Evolutionary conservation across 2,113 vertebrate genomes (phyloP).

Genomic region (Sinocyclocheilus maitianheensis): DNA sequence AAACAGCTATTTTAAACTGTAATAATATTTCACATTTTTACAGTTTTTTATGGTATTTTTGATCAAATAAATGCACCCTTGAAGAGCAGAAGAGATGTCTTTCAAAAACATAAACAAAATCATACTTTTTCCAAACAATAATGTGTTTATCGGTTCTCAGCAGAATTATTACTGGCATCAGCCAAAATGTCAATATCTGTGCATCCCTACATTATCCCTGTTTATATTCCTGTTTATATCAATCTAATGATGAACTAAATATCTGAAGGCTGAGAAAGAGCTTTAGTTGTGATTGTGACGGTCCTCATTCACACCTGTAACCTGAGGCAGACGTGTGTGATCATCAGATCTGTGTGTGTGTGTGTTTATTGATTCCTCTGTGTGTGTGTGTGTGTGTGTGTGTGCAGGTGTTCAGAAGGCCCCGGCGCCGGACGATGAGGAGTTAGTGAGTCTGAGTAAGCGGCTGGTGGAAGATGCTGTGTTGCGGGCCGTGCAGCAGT

Average conservation of each 20-base stretch:
- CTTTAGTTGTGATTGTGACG: neutral
- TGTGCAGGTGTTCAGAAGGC: constrained; percentile 82
- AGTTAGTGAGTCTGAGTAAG: constrained; percentile 86
- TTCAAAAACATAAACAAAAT: neutral
- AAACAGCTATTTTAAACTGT: fast-evolving
- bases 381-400: constrained; percentile 64
- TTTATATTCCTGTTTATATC: neutral
- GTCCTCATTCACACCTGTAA: neutral
- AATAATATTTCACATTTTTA: neutral
- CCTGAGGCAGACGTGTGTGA: neutral
- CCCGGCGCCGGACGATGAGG: constrained; percentile 83
- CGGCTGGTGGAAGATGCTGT: constrained; percentile 87
- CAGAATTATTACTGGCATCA: neutral
- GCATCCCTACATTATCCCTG: constrained; percentile 14
- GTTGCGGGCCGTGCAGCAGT: constrained; percentile 87
- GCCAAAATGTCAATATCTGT: neutral
- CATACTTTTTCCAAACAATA: neutral
- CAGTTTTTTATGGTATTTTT: neutral
- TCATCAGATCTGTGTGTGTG: neutral
- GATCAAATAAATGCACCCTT: neutral
- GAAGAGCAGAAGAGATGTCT: neutral
- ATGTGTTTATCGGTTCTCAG: neutral
- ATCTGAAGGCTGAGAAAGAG: neutral
- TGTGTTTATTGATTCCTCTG: constrained; percentile 44
- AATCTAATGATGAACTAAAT: neutral